phyloP scores from a whole-genome alignment of 2,888 invertebrate genomes.

The Oasisia sp. region DNA sequence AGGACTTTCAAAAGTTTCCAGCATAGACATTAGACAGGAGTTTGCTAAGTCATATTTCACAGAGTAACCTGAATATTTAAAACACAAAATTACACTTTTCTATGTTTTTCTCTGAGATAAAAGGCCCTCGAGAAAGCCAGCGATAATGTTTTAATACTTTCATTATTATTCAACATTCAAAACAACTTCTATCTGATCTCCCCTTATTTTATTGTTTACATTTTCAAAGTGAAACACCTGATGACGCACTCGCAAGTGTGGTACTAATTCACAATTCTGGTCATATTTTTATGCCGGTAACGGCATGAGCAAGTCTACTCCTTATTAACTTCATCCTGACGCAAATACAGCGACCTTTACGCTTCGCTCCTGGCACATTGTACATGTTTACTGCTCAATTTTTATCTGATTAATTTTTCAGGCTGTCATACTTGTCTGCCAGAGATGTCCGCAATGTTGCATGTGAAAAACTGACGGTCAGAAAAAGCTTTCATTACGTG shows the following conservation, averaged over 20 bases:
- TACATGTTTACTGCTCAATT: not conserved
- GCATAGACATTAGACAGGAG: too few relatives aligned
- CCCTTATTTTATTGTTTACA: not conserved
- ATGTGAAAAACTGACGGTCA: not conserved
- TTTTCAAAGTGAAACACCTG: not conserved
- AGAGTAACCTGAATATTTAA: too few relatives aligned
- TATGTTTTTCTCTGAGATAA: too few relatives aligned
- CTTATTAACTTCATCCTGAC: not conserved
- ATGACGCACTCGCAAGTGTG: not conserved
- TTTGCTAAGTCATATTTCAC: too few relatives aligned
- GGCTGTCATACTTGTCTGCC: not conserved
- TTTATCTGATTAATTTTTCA: conserved; percentile 1
- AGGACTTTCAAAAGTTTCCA: too few relatives aligned
- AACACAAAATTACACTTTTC: too few relatives aligned
- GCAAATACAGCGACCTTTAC: not conserved
- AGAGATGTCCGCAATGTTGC: not conserved
- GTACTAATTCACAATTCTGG: not conserved
- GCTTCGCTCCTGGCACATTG: not conserved
- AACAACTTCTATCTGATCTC: too few relatives aligned
- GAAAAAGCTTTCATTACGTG: not conserved
- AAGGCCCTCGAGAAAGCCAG: too few relatives aligned
- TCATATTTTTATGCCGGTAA: not conserved
- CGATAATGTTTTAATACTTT: too few relatives aligned
- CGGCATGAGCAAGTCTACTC: not conserved
- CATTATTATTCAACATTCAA: too few relatives aligned